Conservation (phyloP, 2,888 invertebrate species). For the Drosophila paracracens region DNA sequence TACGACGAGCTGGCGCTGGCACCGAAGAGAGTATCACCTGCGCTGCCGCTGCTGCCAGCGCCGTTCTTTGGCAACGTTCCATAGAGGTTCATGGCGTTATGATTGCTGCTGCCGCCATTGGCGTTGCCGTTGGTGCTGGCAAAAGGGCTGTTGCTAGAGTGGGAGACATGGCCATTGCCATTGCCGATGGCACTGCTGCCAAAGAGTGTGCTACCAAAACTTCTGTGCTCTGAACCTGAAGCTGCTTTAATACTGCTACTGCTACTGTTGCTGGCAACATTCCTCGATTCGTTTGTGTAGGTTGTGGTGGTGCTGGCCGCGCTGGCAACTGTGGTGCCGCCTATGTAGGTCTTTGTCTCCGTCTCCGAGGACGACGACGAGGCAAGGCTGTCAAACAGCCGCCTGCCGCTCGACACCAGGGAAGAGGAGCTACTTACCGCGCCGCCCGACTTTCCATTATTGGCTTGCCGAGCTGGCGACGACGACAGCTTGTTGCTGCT, state of each 20-base stretch:
- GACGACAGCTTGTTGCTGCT: constrained; percentile 67
- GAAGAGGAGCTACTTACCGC: constrained; percentile 70
- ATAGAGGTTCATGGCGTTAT: constrained; percentile 83
- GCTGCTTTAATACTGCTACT: constrained; percentile 77
- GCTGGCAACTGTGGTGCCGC: constrained; percentile 70
- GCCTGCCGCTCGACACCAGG: constrained; percentile 78
- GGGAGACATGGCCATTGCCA: constrained; percentile 58
- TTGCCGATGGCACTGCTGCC: constrained; percentile 77
- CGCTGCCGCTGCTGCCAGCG: constrained; percentile 55
- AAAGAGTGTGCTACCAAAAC: constrained; percentile 77
- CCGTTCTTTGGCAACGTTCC: constrained; percentile 84
- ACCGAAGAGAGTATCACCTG: constrained; percentile 54
- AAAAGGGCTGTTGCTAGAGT: constrained; percentile 72
- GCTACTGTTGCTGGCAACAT: constrained; percentile 77
- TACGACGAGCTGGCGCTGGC: constrained; percentile 70
- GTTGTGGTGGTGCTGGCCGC: constrained; percentile 68
- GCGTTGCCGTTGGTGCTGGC: constrained; percentile 74
- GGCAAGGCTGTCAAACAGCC: constrained; percentile 82
- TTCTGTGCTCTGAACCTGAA: constrained; percentile 82
- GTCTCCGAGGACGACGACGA: constrained; percentile 76
- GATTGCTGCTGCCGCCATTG: constrained; percentile 65
- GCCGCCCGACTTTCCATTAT: constrained; percentile 54
- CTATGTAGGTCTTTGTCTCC: constrained; percentile 73
- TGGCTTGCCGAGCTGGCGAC: constrained; percentile 80
- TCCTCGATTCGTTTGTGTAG: constrained; percentile 82